phyloP scores from a whole-genome alignment of 2,113 vertebrate species.

The Zingel zingel region DNA sequence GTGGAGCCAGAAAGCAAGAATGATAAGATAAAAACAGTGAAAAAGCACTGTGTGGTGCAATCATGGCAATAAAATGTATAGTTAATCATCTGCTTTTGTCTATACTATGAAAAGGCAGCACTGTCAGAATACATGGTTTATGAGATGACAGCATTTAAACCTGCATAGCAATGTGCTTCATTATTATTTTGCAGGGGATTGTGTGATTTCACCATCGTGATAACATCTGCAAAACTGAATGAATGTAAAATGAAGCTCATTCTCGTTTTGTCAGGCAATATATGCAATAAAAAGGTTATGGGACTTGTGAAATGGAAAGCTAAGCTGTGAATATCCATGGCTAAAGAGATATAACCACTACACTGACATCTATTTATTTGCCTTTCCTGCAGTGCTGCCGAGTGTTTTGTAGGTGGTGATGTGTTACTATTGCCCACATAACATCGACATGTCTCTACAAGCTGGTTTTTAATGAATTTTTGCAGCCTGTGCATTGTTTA shows the following conservation, averaged over 20 bases:
- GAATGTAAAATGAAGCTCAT: not conserved
- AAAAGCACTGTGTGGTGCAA: not conserved
- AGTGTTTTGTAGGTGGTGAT: constrained; percentile 13
- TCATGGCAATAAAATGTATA: not conserved
- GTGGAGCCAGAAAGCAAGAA: constrained; percentile 28
- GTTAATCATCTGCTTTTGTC: constrained; percentile 7
- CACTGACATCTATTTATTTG: constrained; percentile 42
- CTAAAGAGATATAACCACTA: not conserved
- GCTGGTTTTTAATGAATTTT: constrained; percentile 17
- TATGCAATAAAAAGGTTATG: not conserved
- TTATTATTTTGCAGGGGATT: not conserved
- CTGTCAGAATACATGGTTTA: not conserved
- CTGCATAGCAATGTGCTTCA: not conserved
- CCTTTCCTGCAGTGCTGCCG: not conserved
- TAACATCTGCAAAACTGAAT: constrained; percentile 3
- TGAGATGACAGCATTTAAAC: not conserved
- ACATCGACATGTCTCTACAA: not conserved
- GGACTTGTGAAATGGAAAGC: constrained; percentile 12
- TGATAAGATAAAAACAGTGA: not conserved
- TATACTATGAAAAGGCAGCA: not conserved
- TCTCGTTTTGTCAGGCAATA: not conserved
- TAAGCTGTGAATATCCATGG: constrained; percentile 24
- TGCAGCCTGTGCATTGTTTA: constrained; percentile 26
- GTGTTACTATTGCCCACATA: constrained; percentile 23
- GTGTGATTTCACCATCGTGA: not conserved